phyloP scores from a whole-genome alignment of 2,888 invertebrate genomes.

The Parnassius apollo region DNA sequence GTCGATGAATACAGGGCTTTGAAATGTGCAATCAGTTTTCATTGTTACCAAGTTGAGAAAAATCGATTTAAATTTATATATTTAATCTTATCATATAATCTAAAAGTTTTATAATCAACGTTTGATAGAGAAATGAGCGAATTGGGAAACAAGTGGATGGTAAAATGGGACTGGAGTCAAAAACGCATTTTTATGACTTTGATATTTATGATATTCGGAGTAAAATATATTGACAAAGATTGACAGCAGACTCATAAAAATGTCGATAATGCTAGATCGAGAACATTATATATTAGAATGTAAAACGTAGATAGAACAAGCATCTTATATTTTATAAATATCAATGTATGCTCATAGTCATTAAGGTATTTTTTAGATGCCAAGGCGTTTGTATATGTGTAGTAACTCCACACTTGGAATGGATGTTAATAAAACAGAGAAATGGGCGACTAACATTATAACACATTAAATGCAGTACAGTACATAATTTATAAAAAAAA shows the following conservation, averaged over 20 bases:
- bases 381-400: background rate
- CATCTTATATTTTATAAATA: too few species aligned
- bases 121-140: background rate
- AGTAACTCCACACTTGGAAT: background rate
- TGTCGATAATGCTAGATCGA: too few species aligned
- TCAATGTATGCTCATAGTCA: too few species aligned
- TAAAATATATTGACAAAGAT: background rate
- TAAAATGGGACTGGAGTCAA: background rate
- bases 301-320: too few species aligned
- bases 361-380: background rate
- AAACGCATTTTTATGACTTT: background rate
- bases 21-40: background rate
- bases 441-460: slow-evolving; percentile 45
- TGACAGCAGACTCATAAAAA: background rate
- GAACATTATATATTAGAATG: too few species aligned
- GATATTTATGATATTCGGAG: background rate
- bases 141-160: background rate
- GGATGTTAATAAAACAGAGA: background rate
- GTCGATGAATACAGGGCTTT: background rate
- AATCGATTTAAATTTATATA: background rate
- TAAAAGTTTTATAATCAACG: background rate
- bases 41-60: background rate
- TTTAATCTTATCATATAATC: background rate
- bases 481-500: slow-evolving; percentile 49
- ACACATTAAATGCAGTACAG: slow-evolving; percentile 72